Evolutionary conservation across 2,888 invertebrate genomes (phyloP), one percentile per base, ranked within the genome.

Genomic region (Rhynchonema sp.): DNA sequence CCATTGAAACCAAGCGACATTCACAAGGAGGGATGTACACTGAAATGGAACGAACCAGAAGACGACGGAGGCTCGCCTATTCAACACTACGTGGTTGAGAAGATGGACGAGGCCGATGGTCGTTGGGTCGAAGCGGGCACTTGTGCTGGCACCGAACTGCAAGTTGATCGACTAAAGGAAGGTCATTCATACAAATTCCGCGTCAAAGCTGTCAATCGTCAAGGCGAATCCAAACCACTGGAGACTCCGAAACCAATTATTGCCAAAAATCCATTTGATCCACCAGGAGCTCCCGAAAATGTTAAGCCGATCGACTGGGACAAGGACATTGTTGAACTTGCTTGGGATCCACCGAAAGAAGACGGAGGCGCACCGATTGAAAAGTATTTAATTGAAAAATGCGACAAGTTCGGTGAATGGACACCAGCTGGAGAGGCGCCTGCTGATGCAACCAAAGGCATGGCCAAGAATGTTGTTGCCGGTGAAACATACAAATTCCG

Each of bases 141-240:
- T 9, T 84, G 91, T 6, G 84, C 86, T 17, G 72, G 71, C 57
- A 73, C 73, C 9, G 64, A 66, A 1, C 65, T 66, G 60, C 69
- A 69, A 17, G 91, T 92, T 2, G 90, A 90, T 3, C 82, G 91
- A 62, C 78, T 94, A 3, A 78, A 87, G 54, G 92, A 94, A 78
- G 92, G 92, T 58, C 91, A 91, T 0, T 85, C 88, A 70, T 94
- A 94, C 72, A 92, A 94, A 74, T 94, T 94, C 78, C 82, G 94
- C 69, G 90, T 94, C 1, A 85, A 84, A 74, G 94, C 92, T 55
- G 91, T 92, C 74, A 94, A 94, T 76, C 80, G 89, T 52, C 91
- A 92, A 76, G 94, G 92, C 60, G 82, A 88, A 59, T 91, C 91
- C 1, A 89, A 91, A 68, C 90, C 92, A 62, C 78, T 98, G 61